These are phyloP conservation scores for Agonopterix subpropinquella DNA, from an alignment of 2,888 invertebrate species.

Conservation along the genomic window DNA sequence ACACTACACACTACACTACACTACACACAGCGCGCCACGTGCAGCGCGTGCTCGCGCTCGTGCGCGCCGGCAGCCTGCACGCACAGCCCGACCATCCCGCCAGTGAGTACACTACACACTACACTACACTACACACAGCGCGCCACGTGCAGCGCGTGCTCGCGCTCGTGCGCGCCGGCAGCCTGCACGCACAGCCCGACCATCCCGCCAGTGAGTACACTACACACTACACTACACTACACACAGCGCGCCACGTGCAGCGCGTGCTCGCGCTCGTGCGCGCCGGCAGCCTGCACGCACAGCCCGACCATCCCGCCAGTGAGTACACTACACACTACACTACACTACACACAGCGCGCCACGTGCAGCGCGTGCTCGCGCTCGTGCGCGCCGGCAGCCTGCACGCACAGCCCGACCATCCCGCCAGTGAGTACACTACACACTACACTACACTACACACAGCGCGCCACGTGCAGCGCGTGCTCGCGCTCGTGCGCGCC, in stretches of 20 bases:
- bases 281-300: constrained; percentile 78
- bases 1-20: no score
- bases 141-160: constrained; percentile 69
- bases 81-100: constrained; percentile 33
- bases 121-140: no score
- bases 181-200: constrained; percentile 71
- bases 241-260: constrained; percentile 80
- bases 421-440: constrained; percentile 17
- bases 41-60: constrained; percentile 71
- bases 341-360: no score
- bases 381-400: constrained; percentile 78
- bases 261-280: constrained; percentile 67
- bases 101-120: constrained; percentile 16
- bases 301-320: constrained; percentile 20
- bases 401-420: constrained; percentile 58
- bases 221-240: no score
- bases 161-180: constrained; percentile 76
- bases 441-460: no score
- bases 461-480: constrained; percentile 77
- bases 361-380: constrained; percentile 57
- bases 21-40: constrained; percentile 81
- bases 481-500: constrained; percentile 76
- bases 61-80: constrained; percentile 78
- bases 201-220: constrained; percentile 17
- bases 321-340: no score